Base-by-base conservation (phyloP, 2,113 vertebrate species). In the Solenodon paradoxus region DNA sequence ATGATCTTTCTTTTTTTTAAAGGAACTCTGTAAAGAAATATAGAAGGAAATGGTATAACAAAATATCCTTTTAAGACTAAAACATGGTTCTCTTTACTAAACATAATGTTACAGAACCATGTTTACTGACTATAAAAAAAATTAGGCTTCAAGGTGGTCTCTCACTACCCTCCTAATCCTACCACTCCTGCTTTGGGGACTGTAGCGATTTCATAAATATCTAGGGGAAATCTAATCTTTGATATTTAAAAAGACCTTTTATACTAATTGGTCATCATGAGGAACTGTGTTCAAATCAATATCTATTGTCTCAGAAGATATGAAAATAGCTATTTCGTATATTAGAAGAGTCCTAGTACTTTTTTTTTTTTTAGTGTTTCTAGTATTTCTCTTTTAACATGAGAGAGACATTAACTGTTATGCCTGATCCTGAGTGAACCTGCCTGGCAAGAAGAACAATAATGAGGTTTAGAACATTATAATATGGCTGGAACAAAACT, bases 191-290 rank as follows among this genome's bases (percentile, higher is more conserved):
- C 35, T 82, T 90, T 68, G 5, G 49, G 9, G 30, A 66, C 63
- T 35, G 74, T 0, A 55, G 26, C 16, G 47, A 68, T 57, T 83
- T 63, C 71, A 68, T 94, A 72, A 82, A 61, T 80, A 22, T 75
- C 51, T 51, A 61, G 47, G 35, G 51, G 28, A 93, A 81, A 92
- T 88, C 22, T 95, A 55, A 51, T 40, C 32, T 83, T 97, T 75
- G 71, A 63, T 88, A 80, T 84, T 64, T 84, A 49, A 75, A 49
- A 75, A 69, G 17, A 49, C 24, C 47, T 71, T 81, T 86, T 77
- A 85, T 38, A 64, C 32, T 88, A 88, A 88, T 59, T 59, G 40
- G 42, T 90, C 74, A 35, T 69, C 49, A 53, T 81, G 45, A 68
- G 20, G 72, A 78, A 88, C 13, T 13, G 72, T 22, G 83, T 53